Evolutionary conservation across 1,140 invertebrate genomes (phyloP), one percentile per base, ranked within the genome.

Genomic region (Agrilus planipennis): DNA sequence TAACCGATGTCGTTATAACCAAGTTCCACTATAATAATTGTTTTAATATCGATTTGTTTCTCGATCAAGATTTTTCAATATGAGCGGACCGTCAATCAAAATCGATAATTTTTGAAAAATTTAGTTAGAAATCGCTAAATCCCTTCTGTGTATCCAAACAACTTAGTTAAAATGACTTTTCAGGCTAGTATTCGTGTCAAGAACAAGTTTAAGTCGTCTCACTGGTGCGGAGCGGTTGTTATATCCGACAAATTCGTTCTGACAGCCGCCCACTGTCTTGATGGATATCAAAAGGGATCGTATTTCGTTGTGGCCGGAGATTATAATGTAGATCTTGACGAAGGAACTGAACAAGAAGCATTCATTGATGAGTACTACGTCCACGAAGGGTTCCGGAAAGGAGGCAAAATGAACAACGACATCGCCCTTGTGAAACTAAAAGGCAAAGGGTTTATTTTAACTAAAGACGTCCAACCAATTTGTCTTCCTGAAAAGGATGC

Each of bases 191-290:
- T 88, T 34, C 60, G 79, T 37, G 63, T 77, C 1, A 67, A 72
- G 35, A 72, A 69, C 11, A 65, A 71, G 29, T 68, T 62, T 15
- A 65, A 67, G 46, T 58, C 62, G 40, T 69, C 71, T 2, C 81
- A 86, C 59, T 84, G 76, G 76, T 89, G 84, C 53, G 84, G 84
- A 1, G 84, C 79, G 0, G 76, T 84, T 2, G 67, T 89, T 2
- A 64, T 89, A 18, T 74, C 72, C 9, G 67, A 76, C 19, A 58
- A 72, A 27, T 79, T 81, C 57, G 65, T 87, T 4, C 58, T 89
- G 3, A 85, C 81, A n/a, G 83, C 84, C 1, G 84, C 81, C 1
- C 84, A 88, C 58, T 89, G 84, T 54, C 62, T 87, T 9, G 62
- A 71, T 42, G 77, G 79, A 4, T 80, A 75, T 53, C 67, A 70